Base-by-base conservation (phyloP, 2,888 invertebrate genomes). In the Acleris laterana region DNA sequence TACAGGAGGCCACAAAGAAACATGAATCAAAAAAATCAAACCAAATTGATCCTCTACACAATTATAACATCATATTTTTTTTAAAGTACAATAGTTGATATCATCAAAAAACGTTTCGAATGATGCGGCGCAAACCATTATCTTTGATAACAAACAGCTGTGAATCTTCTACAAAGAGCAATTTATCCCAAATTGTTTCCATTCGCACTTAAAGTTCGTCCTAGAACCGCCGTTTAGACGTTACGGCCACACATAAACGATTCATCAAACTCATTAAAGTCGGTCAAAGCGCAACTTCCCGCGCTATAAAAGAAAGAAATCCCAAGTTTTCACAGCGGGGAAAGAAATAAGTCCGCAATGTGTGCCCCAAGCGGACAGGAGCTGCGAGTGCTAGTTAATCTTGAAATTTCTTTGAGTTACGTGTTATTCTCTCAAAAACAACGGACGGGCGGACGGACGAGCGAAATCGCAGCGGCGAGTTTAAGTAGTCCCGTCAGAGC, bases 261-360 rank as follows among this genome's bases (percentile, higher is more conserved):
- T 81, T 81, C 77, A 83, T 80, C 80, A 74, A 63, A 70, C 81
- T 85, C 85, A 84, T 86, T 84, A 81, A 81, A 82, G 77, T 77
- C 72, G 74, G 79, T 72, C 77, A 80, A 79, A 79, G 70, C 73
- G 57, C 55, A 79, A 76, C 78, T 81, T 73, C 48, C 68, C 74
- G 72, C 77, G 73, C 79, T 80, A 81, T 83, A 82, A 84, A 84
- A 81, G 77, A 66, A 66, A 66, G 74, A 81, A 83, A 80, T 77
- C 80, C 78, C 69, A 81, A 85, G 81, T 85, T 83, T 85, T 80
- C 81, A 77, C 81, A 78, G 79, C 78, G 79, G 64, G 75, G 71
- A 76, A 79, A 77, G 81, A 82, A 81, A 79, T 81, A 82, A 82
- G 79, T 78, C 80, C 72, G 69, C 48, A 46, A 53, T 19, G 50